Conservation (phyloP, 1,140 invertebrate genomes). For the Halesus radiatus region DNA sequence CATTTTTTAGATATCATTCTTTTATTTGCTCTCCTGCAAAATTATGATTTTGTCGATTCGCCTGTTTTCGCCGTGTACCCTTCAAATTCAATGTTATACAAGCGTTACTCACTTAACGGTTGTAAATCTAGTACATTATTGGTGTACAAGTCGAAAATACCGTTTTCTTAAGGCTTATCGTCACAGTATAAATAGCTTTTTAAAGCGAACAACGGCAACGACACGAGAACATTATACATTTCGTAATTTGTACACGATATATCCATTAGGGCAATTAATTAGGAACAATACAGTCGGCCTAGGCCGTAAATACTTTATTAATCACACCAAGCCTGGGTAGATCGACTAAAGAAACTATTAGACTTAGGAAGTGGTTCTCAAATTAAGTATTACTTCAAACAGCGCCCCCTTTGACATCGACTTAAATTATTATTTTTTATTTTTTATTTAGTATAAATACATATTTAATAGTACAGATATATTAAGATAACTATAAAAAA, state of each 20-base stretch:
- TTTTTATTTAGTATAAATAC: no score
- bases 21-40: no score
- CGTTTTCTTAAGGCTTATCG: neutral
- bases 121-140: neutral
- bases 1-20: no score
- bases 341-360: neutral
- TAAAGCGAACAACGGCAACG: neutral
- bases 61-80: no score
- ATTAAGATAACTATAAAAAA: no score
- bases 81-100: neutral
- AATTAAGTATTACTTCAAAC: neutral
- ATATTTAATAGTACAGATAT: no score
- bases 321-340: neutral
- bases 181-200: slow-evolving; percentile 7
- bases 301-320: neutral
- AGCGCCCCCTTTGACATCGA: neutral
- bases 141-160: neutral
- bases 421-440: no score
- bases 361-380: neutral
- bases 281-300: neutral
- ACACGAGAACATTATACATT: slow-evolving; percentile 11
- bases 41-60: no score
- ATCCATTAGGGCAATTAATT: slow-evolving; percentile 30
- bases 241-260: slow-evolving; percentile 15
- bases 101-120: neutral